phyloP scores from a whole-genome alignment of 2,888 invertebrate species.

The Harpalus rufipes region DNA sequence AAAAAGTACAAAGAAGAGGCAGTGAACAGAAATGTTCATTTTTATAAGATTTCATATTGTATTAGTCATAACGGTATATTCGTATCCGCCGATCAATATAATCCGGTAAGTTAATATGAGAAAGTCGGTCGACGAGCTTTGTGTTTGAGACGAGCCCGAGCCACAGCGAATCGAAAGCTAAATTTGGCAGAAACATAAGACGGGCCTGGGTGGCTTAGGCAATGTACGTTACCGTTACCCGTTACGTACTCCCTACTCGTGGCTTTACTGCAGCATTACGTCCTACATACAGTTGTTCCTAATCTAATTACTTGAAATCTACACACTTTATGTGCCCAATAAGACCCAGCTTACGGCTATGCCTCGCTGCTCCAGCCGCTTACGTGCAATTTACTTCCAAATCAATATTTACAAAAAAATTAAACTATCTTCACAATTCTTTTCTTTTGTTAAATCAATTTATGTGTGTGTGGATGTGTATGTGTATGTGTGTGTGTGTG shows the following conservation, averaged over 20 bases:
- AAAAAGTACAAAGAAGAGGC: neutral
- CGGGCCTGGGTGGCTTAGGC: slow-evolving; percentile 26
- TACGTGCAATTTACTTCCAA: slow-evolving; percentile 52
- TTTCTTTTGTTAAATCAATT: neutral
- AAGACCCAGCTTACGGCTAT: slow-evolving; percentile 57
- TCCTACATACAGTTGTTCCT: slow-evolving; percentile 61
- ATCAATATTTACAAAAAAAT: slow-evolving; percentile 5
- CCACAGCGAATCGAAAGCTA: slow-evolving; percentile 31
- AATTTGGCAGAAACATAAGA: slow-evolving; percentile 48
- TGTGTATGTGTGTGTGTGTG: too few species aligned
- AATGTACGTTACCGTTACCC: slow-evolving; percentile 21
- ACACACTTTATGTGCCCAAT: slow-evolving; percentile 54
- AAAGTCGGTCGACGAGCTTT: neutral
- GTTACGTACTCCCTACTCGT: neutral
- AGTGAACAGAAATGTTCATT: neutral
- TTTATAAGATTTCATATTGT: neutral
- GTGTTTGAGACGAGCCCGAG: neutral
- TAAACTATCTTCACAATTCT: neutral
- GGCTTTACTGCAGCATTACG: slow-evolving; percentile 56
- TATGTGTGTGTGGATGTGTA: too few species aligned
- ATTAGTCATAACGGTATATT: neutral
- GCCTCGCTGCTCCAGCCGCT: neutral
- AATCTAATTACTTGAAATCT: slow-evolving; percentile 65
- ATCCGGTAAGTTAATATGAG: slow-evolving; percentile 12
- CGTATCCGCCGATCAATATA: slow-evolving; percentile 23